Base-by-base conservation (phyloP, 1,140 invertebrate genomes). In the Acromyrmex echinatior region DNA sequence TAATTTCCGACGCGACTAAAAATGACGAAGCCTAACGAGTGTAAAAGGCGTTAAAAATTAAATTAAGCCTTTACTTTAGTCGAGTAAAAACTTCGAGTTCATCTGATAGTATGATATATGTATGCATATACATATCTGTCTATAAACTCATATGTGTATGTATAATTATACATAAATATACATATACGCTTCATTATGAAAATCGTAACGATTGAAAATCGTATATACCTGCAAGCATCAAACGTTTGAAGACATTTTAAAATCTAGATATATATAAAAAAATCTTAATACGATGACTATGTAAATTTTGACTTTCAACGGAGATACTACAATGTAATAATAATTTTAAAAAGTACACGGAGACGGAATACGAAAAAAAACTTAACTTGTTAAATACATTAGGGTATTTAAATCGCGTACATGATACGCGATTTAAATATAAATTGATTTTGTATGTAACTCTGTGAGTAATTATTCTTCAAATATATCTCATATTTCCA, bases 1-100 rank as follows among this genome's bases (percentile, higher is more conserved):
- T 21, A 82, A 89, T 78, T 86, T 86, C 79, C 78, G 81, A 74
- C 87, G 85, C 71, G 76, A 80, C 25, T 63, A 91, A 91, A 88
- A 71, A 62, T 84, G 58, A 84, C 58, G 35, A 74, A 79, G 51
- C 86, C 86, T 86, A 79, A 68, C 66, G 12, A 71, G 45, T 73
- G 45, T 73, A 18, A 63, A 60, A 58, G 53, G 81, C 53, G 70
- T 77, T 87, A 51, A 91, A 80, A 65, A 39, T 70, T 82, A 71
- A 86, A 90, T 88, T 86, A 90, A 86, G 77, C 58, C 39, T 78
- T 63, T 79, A 86, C 49, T 39, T 65, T 68, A 76, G 56, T 84
- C n/a, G 21, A 53, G 35, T 66, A 60, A 87, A 73, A 87, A 73
- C 58, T 56, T 79, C 77, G 56, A 63, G 18, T 71, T 86, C 53